Percentiles rank a stretch among this genome's conserved stretches.
Evolutionary conservation across 2,113 vertebrate genomes (phyloP).

Genomic region (Felis catus): DNA sequence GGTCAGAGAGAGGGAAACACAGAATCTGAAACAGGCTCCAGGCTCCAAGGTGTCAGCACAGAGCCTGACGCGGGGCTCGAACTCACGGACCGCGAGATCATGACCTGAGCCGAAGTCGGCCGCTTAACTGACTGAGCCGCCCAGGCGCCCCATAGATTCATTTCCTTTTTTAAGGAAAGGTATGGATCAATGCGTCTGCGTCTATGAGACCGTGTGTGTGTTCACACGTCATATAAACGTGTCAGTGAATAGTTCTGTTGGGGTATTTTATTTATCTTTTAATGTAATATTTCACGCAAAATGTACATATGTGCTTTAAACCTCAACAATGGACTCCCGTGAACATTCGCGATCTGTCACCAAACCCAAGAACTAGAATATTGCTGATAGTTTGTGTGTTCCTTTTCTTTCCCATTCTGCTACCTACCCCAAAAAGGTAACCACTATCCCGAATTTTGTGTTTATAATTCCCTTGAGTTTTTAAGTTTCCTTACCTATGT

Average conservation of each 20-base stretch:
- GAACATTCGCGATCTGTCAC: background rate
- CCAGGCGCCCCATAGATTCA: background rate
- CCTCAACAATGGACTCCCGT: background rate
- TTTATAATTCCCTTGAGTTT: background rate
- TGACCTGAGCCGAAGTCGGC: too few species aligned
- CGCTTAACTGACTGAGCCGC: too few species aligned
- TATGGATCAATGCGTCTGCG: background rate
- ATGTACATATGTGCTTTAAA: background rate
- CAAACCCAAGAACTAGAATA: background rate
- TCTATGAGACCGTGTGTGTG: background rate
- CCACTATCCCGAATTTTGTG: background rate
- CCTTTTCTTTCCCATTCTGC: background rate
- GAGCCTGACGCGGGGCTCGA: too few species aligned
- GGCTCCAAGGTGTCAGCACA: too few species aligned
- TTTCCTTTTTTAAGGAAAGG: background rate
- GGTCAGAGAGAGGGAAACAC: too few species aligned
- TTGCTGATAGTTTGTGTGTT: background rate
- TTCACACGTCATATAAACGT: background rate
- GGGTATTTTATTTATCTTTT: background rate
- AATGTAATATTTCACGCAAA: background rate
- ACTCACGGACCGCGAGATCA: too few species aligned
- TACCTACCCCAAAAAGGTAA: background rate
- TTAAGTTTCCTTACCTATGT: background rate
- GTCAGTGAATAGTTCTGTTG: background rate
- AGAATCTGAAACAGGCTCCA: too few species aligned